A percentile compares a stretch with the other conserved stretches of the same genome.
These are phyloP conservation scores for Caenorhabditis inopinata DNA, from an alignment of 1,140 invertebrate species.

Conservation along the genomic window DNA sequence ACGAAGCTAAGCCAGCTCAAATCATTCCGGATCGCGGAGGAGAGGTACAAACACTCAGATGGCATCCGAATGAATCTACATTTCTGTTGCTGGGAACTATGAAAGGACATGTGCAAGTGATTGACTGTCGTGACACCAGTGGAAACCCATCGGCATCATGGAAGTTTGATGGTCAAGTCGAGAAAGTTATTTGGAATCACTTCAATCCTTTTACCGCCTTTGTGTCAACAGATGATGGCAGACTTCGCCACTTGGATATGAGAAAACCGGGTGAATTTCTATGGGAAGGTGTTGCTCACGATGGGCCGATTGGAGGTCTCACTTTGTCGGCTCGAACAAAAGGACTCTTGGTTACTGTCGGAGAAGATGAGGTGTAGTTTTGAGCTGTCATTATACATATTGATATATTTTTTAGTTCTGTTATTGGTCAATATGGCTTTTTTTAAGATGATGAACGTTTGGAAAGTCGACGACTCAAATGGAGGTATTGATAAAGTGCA, in stretches of 20 bases:
- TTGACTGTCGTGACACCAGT: constrained; percentile 69
- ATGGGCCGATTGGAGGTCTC: constrained; percentile 70
- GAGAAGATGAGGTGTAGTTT: constrained; percentile 53
- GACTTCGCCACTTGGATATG: constrained; percentile 75
- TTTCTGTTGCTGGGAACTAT: constrained; percentile 77
- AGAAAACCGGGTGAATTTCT: constrained; percentile 74
- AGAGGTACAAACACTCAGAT: constrained; percentile 81
- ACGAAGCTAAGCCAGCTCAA: constrained; percentile 75
- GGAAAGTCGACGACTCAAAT: constrained; percentile 40
- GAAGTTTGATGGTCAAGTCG: constrained; percentile 77
- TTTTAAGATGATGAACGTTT: constrained; percentile 41
- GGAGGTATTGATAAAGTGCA: constrained; percentile 29
- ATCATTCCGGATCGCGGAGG: constrained; percentile 77
- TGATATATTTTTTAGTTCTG: no score
- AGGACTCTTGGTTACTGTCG: constrained; percentile 53
- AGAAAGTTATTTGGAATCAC: constrained; percentile 82
- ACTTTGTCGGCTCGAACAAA: constrained; percentile 48
- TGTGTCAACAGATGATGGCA: constrained; percentile 67
- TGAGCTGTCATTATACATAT: no score
- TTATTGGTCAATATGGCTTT: no score
- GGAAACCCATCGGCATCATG: constrained; percentile 75
- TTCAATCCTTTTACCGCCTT: constrained; percentile 76
- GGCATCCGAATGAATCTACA: constrained; percentile 81
- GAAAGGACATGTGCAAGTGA: constrained; percentile 70
- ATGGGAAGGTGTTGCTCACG: constrained; percentile 78